Conservation (phyloP, 2,888 invertebrate genomes). For the Dicroscelio sp. region DNA sequence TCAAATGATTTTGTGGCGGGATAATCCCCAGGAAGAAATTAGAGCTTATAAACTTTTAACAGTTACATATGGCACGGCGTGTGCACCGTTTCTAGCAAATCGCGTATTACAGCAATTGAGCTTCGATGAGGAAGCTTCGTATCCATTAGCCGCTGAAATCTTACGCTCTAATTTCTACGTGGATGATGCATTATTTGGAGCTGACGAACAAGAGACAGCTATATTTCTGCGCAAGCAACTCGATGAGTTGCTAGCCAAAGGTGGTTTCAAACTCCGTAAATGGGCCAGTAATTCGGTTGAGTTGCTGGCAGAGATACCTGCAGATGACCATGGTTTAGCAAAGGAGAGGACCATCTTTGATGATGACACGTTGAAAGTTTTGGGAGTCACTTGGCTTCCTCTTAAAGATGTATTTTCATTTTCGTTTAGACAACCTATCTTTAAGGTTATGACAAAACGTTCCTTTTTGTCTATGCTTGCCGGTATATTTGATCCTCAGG, state of each 20-base stretch:
- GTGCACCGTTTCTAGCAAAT: constrained; percentile 15
- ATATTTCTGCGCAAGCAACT: background rate
- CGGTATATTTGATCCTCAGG: background rate
- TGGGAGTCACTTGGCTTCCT: background rate
- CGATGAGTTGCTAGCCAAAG: background rate
- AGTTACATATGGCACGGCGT: background rate
- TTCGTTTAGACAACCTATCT: background rate
- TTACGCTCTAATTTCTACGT: background rate
- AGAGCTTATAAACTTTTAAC: background rate
- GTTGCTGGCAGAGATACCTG: background rate
- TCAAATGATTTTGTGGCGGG: background rate
- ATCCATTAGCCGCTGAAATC: background rate
- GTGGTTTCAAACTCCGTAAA: background rate
- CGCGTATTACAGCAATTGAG: background rate
- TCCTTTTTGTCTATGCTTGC: background rate
- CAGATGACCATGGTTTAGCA: background rate
- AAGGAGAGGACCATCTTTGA: background rate
- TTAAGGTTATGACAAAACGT: background rate
- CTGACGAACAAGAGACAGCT: background rate
- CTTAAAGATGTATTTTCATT: background rate
- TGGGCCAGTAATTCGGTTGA: background rate
- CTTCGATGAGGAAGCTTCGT: background rate
- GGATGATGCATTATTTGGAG: constrained; percentile 11
- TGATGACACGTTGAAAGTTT: background rate
- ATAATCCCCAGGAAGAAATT: background rate